Percentiles rank a stretch among this genome's conserved stretches.
phyloP scores from a whole-genome alignment of 2,888 invertebrate genomes.

The Spisula subtruncata region DNA sequence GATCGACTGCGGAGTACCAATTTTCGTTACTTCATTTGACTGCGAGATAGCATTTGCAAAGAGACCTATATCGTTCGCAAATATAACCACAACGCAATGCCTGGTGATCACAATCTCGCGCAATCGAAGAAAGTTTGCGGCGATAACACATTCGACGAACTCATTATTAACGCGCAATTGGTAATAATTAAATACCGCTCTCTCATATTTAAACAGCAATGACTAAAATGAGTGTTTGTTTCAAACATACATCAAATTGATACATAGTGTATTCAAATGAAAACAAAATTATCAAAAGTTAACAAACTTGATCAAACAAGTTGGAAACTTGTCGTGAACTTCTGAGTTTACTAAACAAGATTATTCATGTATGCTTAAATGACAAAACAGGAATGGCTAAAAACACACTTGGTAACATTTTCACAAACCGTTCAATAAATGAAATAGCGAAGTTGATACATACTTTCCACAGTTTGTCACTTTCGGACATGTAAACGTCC shows the following conservation, averaged over 20 bases:
- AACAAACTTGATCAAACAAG: neutral
- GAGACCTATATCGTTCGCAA: too few species aligned
- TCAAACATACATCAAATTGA: neutral
- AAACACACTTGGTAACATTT: conserved; percentile 19
- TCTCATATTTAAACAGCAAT: neutral
- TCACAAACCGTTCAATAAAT: conserved; percentile 33
- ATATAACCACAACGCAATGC: too few species aligned
- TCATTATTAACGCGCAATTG: too few species aligned
- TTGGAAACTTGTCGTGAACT: neutral
- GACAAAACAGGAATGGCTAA: conserved; percentile 6
- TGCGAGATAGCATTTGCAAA: too few species aligned
- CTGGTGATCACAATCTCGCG: too few species aligned
- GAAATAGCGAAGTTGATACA: conserved; percentile 41
- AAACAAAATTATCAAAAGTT: neutral
- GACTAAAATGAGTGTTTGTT: neutral
- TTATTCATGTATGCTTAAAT: conserved; percentile 9
- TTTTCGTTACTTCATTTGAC: too few species aligned
- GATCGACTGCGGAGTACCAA: too few species aligned
- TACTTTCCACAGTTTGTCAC: conserved; percentile 58
- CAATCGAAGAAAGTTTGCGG: too few species aligned
- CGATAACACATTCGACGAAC: too few species aligned
- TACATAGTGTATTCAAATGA: neutral
- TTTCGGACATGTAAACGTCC: conserved; percentile 77
- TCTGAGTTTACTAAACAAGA: conserved; percentile 15
- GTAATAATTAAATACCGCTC: neutral